phyloP scores from a whole-genome alignment of 2,113 vertebrate species.

The Diadophis punctatus region DNA sequence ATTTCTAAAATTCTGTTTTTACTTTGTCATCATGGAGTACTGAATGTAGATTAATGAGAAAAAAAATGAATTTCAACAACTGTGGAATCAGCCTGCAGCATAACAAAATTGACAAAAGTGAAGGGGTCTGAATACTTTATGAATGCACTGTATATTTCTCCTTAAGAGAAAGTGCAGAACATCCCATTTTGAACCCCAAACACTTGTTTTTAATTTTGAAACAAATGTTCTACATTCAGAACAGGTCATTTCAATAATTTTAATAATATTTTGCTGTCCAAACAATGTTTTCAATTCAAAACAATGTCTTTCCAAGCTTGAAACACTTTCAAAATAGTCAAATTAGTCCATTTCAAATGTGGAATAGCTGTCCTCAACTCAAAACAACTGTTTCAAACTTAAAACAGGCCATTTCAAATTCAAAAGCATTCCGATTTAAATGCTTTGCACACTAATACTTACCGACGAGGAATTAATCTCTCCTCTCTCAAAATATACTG shows the following conservation, averaged over 20 bases:
- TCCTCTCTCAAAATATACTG: background rate
- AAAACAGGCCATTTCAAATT: background rate
- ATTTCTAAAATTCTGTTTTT: background rate
- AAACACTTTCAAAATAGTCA: background rate
- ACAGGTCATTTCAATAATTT: background rate
- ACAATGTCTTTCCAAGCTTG: background rate
- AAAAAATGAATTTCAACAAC: background rate
- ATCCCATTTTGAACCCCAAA: background rate
- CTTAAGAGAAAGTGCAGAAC: background rate
- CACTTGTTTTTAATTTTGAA: background rate
- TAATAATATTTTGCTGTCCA: background rate
- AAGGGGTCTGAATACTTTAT: background rate
- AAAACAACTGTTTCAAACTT: background rate
- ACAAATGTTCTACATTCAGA: background rate
- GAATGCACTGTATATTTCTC: background rate
- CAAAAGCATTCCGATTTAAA: background rate
- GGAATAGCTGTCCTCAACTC: background rate
- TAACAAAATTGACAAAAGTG: background rate
- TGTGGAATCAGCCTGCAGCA: background rate
- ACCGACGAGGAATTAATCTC: background rate
- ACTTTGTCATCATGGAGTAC: background rate
- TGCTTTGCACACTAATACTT: background rate
- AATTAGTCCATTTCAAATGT: background rate
- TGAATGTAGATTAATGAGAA: background rate
- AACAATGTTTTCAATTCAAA: background rate